These are phyloP conservation scores for Galbula dea DNA, from an alignment of 2,113 vertebrate genomes.

Conservation along the genomic window DNA sequence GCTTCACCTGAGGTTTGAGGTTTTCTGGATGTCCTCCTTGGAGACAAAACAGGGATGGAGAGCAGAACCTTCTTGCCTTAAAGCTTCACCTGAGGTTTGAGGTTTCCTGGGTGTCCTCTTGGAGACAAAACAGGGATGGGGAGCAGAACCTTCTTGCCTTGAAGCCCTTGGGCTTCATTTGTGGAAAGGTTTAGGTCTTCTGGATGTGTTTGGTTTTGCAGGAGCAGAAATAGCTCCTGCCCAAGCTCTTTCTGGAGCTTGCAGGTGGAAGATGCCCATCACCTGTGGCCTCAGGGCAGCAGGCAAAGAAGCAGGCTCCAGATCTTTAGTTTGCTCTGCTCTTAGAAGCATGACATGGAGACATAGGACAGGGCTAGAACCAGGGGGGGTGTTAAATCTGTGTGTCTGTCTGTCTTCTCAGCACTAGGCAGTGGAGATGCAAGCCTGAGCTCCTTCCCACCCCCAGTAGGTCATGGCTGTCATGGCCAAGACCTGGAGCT, in stretches of 20 bases:
- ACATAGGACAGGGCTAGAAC: background rate
- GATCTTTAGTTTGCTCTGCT: background rate
- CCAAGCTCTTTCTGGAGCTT: background rate
- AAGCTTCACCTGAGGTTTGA: too few relatives aligned
- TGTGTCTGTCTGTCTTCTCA: background rate
- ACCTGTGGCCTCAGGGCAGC: background rate
- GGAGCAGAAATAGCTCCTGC: background rate
- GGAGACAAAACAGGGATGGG: too few relatives aligned
- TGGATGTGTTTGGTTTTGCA: accelerated
- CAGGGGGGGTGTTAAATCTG: background rate
- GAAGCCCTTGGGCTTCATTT: background rate
- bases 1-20: too few relatives aligned
- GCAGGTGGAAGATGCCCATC: accelerated
- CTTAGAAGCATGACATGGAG: accelerated
- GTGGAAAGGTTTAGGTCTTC: accelerated
- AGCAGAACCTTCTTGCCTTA: too few relatives aligned
- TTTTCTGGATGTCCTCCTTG: too few relatives aligned
- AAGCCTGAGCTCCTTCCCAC: background rate
- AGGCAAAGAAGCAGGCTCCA: accelerated
- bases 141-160: background rate
- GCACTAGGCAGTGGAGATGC: accelerated
- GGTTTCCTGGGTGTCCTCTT: too few relatives aligned
- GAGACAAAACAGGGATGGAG: too few relatives aligned
- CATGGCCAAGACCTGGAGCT: background rate
- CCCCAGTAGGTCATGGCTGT: background rate